Conservation (phyloP, 2,888 invertebrate species). For the Tricholauxania praeusta region DNA sequence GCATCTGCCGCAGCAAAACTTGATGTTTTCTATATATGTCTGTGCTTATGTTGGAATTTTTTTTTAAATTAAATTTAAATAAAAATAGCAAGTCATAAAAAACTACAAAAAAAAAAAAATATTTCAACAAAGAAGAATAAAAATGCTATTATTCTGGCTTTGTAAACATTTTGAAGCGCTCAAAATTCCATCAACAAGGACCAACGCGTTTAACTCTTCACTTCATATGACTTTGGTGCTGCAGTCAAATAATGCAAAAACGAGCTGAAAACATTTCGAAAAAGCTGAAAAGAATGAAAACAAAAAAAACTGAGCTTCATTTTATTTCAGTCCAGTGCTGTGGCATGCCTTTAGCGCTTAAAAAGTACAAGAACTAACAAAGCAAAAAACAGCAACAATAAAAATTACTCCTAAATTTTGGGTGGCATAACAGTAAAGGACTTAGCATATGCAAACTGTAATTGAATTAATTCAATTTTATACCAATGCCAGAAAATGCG, state of each 20-base stretch:
- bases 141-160: slow-evolving; percentile 14
- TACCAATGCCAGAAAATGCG: neutral
- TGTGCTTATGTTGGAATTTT: too few species aligned
- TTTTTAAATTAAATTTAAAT: too few species aligned
- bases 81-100: neutral
- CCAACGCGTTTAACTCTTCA: neutral
- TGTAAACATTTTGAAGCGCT: slow-evolving; percentile 28
- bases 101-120: neutral
- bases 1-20: too few species aligned
- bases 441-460: slow-evolving; percentile 30
- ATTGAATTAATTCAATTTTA: slow-evolving; percentile 37
- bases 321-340: neutral
- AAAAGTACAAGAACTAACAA: neutral
- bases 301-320: neutral
- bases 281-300: neutral
- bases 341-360: neutral
- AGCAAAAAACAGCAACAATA: neutral
- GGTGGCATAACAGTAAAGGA: neutral
- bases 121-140: slow-evolving; percentile 1
- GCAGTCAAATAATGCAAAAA: neutral
- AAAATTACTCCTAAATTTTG: neutral
- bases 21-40: too few species aligned
- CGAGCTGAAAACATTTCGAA: neutral
- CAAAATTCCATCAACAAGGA: slow-evolving; percentile 13
- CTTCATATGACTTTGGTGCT: neutral